These are phyloP conservation scores for Columbina picui DNA, from an alignment of 2,113 vertebrate genomes.

Conservation along the genomic window DNA sequence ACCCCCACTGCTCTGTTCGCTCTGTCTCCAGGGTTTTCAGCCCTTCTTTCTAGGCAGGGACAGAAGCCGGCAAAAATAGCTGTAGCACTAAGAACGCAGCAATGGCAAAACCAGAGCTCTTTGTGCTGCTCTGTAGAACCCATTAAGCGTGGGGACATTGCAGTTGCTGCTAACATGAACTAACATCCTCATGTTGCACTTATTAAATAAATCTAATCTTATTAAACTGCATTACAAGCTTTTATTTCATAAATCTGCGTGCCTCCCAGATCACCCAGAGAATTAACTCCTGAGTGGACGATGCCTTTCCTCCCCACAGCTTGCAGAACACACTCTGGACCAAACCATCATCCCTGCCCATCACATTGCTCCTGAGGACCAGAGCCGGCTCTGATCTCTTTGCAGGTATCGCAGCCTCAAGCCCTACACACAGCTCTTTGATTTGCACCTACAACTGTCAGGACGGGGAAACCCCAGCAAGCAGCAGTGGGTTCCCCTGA, in stretches of 20 bases:
- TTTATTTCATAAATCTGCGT: constrained; percentile 29
- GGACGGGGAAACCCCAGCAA: background rate
- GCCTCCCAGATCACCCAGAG: background rate
- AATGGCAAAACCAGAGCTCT: background rate
- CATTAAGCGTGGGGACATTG: background rate
- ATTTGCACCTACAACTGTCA: background rate
- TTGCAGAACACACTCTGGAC: background rate
- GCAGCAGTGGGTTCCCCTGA: background rate
- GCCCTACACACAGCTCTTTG: background rate
- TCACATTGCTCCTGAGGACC: fast-evolving
- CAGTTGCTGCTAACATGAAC: background rate
- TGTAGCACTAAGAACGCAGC: background rate
- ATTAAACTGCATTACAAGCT: constrained; percentile 56
- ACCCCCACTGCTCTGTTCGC: background rate
- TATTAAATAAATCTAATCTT: constrained; percentile 60
- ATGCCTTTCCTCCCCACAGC: background rate
- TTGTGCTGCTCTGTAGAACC: background rate
- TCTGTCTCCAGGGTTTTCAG: background rate
- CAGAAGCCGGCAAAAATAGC: background rate
- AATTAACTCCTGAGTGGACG: constrained; percentile 32
- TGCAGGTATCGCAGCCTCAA: no score
- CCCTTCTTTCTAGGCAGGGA: background rate
- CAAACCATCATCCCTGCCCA: background rate
- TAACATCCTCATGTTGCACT: background rate
- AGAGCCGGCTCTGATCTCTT: background rate